Base-by-base conservation (phyloP, 2,888 invertebrate species). In the Ophioninae sp. region DNA sequence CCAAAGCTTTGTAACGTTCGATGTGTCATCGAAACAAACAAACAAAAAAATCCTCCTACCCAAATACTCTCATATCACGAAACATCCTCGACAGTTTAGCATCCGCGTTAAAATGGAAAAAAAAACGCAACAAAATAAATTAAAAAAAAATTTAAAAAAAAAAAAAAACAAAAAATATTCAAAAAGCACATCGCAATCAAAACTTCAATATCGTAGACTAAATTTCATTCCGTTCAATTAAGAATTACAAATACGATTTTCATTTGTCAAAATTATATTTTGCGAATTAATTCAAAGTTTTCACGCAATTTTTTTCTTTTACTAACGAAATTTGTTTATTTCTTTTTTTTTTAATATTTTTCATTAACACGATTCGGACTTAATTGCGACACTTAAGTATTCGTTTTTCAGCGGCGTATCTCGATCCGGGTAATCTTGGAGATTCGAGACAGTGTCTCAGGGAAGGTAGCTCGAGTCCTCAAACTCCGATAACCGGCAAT, bases 391-490 rank as follows among this genome's bases (percentile, higher is more conserved):
- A 39, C 57, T 74, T 61, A 59, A 64, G 80, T 64, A 77, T 69
- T 77, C 56, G 67, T 41, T 93, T 91, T 91, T 88, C 91, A 94
- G 94, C 94, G 69, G 94, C 94, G 80, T 94, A 94, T 90, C 93
- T 94, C 81, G 94, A 94, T 88, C 93, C 92, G 62, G 93, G 93
- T 67, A 93, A 93, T 85, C 90, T 93, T 59, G 93, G 94, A 2
- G 96, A 96, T 87, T 96, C 95, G 44, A 94, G 95, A 80, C 95
- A 94, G 74, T 95, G 94, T 87, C 93, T 95, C 70, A 95, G 95
- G 90, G 96, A 96, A 79, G 92, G 93, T 62, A 94, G 95, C 87
- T 95, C 94, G n/a, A 94, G 95, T 44, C 93, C 93, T 7, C 93
- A 92, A 84, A 93, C 92, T 37, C 91, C 93, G 56, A 91, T 93